Evolutionary conservation across 2,888 invertebrate genomes (phyloP).

Genomic region (Sycophila texana): DNA sequence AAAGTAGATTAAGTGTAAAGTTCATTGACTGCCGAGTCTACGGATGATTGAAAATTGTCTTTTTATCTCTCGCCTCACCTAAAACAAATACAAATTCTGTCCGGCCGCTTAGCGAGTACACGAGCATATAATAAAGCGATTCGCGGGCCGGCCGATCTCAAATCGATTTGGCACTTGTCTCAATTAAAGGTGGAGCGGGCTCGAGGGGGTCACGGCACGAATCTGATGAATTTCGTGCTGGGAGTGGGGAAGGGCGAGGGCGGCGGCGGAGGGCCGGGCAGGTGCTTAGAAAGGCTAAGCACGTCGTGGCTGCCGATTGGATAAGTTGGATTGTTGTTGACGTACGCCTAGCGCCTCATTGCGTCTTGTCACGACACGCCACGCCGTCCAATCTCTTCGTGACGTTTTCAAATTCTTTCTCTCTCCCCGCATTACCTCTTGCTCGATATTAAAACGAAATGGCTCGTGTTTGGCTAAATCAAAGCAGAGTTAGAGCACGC

Average conservation of each 20-base stretch:
- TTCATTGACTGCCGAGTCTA: constrained; percentile 2
- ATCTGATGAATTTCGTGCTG: not conserved
- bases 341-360: constrained; percentile 63
- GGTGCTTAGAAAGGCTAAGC: constrained; percentile 44
- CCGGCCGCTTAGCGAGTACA: not conserved
- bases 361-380: constrained; percentile 66
- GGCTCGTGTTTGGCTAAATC: constrained; percentile 53
- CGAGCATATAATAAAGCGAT: not conserved
- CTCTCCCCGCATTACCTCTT: constrained; percentile 27
- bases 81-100: not conserved
- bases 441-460: constrained; percentile 61
- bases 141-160: not conserved
- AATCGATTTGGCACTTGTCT: not conserved
- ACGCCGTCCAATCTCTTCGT: constrained; percentile 35
- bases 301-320: constrained; percentile 60
- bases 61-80: too few species aligned
- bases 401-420: constrained; percentile 15
- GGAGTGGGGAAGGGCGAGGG: not conserved
- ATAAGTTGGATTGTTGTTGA: constrained; percentile 68
- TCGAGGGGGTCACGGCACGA: not conserved
- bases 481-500: constrained; percentile 55
- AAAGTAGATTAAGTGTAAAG: not conserved
- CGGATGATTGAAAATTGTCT: too few species aligned
- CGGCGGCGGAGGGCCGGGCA: constrained; percentile 20
- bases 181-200: constrained; percentile 20